Evolutionary conservation across 2,113 vertebrate genomes (phyloP), one percentile per base, ranked within the genome.

Genomic region (Nansenia antarctica): DNA sequence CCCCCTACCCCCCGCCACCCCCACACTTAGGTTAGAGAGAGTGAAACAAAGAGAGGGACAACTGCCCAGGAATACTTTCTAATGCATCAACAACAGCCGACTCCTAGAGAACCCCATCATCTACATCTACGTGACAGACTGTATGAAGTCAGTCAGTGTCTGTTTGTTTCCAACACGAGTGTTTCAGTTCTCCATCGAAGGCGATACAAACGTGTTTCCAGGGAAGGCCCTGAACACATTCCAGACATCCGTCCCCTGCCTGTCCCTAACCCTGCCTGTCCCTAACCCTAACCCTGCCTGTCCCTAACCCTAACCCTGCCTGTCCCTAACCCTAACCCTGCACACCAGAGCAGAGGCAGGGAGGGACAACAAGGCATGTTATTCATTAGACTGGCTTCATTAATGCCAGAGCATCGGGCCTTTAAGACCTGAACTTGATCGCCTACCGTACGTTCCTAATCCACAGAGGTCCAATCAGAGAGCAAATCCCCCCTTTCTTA

Each of bases 401-500:
- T 72, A n/a, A 81, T 71, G 79, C 78, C 75, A 77, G 77, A 64
- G 58, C 34, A 61, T 54, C 22, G 2, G 24, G 12, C 55, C 67
- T 82, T 79, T 78, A 84, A 89, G 72, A 82, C 39, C 72, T 81
- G 74, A 76, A 85, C 78, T 72, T 85, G 81, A 84, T 86, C 60
- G 6, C 77, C 22, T 15, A 69, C 81, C 74, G 87, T 76, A 85
- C 57, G 64, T 82, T 86, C 84, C 77, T 85, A 84, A 88, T 89
- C 80, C 79, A 85, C 74, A 31, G 37, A 52, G 27, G 65, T 64
- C 76, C 68, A 79, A 77, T 78, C 69, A 77, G 68, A 78, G 53
- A 68, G 27, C 52, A 61, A 77, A 63, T 52, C 62, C 57, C 34
- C 26, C 39, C 18, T 32, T 60, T 18, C 31, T 47, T 26, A n/a